Evolutionary conservation across 2,888 invertebrate species (phyloP).

Genomic region (Amblyteles armatorius): DNA sequence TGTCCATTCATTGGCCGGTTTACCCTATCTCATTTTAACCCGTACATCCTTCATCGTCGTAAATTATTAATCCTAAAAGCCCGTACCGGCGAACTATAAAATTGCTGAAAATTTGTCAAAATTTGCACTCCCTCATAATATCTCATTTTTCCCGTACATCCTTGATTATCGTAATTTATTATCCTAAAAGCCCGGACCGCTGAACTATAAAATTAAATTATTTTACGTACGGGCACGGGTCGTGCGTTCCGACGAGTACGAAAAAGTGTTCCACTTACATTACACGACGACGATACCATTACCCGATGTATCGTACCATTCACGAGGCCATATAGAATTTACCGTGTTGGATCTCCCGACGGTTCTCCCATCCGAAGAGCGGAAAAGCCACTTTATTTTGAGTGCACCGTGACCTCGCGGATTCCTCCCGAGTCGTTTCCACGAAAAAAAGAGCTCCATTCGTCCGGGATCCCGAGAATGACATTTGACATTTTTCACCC

Average conservation of each 20-base stretch:
- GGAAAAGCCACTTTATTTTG: conserved; percentile 75
- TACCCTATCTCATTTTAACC: not conserved
- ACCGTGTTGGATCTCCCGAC: conserved; percentile 64
- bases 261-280: conserved; percentile 16
- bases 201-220: not conserved
- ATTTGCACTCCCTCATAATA: too few species aligned
- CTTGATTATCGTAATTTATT: not conserved
- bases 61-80: not conserved
- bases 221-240: not conserved
- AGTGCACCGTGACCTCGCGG: conserved; percentile 71
- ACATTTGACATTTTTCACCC: conserved; percentile 20
- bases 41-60: not conserved
- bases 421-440: conserved; percentile 35
- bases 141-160: not conserved
- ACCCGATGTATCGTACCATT: conserved; percentile 16
- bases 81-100: not conserved
- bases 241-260: not conserved
- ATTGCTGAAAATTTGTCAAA: not conserved
- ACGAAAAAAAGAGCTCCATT: conserved; percentile 1
- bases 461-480: not conserved
- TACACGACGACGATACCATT: not conserved
- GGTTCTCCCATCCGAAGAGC: conserved; percentile 19
- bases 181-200: not conserved
- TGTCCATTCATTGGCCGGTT: too few species aligned
- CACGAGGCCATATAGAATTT: conserved; percentile 56